Evolutionary conservation across 2,113 vertebrate species (phyloP).

Genomic region (Puntigrus tetrazona): DNA sequence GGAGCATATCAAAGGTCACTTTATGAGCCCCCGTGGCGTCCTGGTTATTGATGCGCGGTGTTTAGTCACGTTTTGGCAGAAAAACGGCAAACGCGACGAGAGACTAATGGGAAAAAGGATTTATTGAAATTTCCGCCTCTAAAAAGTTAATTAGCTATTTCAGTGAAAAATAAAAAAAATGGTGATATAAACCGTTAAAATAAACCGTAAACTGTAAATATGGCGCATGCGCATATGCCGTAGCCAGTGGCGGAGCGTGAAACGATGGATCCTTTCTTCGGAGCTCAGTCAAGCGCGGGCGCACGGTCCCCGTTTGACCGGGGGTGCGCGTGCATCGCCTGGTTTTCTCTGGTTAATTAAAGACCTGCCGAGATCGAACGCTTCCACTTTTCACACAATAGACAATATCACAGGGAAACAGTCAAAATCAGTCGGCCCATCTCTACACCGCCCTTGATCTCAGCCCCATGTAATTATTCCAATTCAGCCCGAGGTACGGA

Average conservation of each 20-base stretch:
- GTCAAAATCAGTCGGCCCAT: conserved; percentile 58
- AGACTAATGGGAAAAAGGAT: not conserved
- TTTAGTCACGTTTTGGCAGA: conserved; percentile 22
- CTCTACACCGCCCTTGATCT: conserved; percentile 65
- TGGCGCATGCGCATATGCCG: too few relatives aligned
- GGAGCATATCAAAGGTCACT: conserved; percentile 77
- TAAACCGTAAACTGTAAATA: too few relatives aligned
- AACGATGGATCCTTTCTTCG: conserved; percentile 45
- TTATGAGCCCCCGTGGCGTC: conserved; percentile 60
- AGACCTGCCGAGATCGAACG: conserved; percentile 61
- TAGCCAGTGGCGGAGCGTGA: not conserved
- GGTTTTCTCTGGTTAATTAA: conserved; percentile 64
- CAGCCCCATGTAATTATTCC: conserved; percentile 70
- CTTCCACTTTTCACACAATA: conserved; percentile 64
- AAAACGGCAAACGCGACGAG: not conserved
- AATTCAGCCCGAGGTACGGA: conserved; percentile 68
- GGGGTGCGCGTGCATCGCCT: conserved; percentile 21
- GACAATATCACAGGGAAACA: conserved; percentile 51
- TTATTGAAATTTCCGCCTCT: too few relatives aligned
- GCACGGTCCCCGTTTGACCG: conserved; percentile 54
- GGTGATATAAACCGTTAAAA: too few relatives aligned
- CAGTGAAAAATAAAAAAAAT: too few relatives aligned
- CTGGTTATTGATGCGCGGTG: conserved; percentile 53
- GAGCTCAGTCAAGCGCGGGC: conserved; percentile 51
- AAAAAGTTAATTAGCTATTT: too few relatives aligned